Evolutionary conservation across 2,113 vertebrate species (phyloP), one percentile per base, ranked within the genome.

Genomic region (Aptenodytes patagonicus): DNA sequence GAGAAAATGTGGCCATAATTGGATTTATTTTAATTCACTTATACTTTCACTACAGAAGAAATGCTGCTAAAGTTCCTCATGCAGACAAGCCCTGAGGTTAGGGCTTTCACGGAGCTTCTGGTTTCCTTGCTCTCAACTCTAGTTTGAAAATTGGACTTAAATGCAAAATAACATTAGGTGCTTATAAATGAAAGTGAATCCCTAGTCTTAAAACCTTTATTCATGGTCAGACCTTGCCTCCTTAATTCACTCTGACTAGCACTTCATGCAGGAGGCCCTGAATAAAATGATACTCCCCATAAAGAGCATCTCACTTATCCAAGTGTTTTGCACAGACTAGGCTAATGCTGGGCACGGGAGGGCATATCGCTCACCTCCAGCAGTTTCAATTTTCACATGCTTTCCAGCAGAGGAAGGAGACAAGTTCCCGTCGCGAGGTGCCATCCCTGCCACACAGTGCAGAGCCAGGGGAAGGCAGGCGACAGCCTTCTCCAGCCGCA

Each of bases 21-120:
- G 54, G 87, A 94, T 95, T 94, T 94, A 88, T 83, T 95, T 95
- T 94, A 80, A 94, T 96, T 93, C 75, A 54, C 54, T 96, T 90
- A 52, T 55, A 38, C 62, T 83, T 83, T 51, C 46, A 77, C 91
- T 94, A 58, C 36, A 78, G 72, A 55, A 94, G 89, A 93, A 95
- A 70, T 58, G 60, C 9, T 34, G 38, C 73, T 79, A 19, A 76
- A 90, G 82, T 80, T 85, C 62, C 32, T 94, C 82, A 66, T 29
- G 58, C 54, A 83, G 66, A 87, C 75, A 80, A 83, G 66, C 82
- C 90, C 85, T 0, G 25, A 73, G 90, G 87, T 73, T 17, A 36
- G 49, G 52, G 58, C 82, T 95, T 54, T 44, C 73, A 69, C 66
- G 78, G 81, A 89, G 40, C 65, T 77, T 32, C n/a, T 92, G 58